A percentile compares a stretch with the other conserved stretches of the same genome.
Conservation (phyloP, 2,888 invertebrate genomes). For the Thera obeliscata region DNA sequence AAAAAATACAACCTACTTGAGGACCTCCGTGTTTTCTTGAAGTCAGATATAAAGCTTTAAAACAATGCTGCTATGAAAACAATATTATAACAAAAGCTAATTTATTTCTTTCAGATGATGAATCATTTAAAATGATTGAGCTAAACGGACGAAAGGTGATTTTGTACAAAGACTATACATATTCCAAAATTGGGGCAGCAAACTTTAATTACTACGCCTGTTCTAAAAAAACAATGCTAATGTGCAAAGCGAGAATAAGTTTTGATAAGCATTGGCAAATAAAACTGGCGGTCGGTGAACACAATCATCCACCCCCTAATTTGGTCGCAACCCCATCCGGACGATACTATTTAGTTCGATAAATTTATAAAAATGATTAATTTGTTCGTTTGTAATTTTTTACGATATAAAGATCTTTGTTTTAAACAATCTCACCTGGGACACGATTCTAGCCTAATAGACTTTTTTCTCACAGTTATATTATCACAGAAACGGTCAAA, state of each 20-base stretch:
- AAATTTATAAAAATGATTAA: neutral
- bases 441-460: too few species aligned
- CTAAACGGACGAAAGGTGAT: conserved; percentile 20
- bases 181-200: conserved; percentile 22
- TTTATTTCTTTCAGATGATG: neutral
- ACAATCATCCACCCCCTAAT: conserved; percentile 4
- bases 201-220: conserved; percentile 14
- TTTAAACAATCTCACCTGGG: too few species aligned
- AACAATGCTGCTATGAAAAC: too few species aligned
- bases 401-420: too few species aligned
- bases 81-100: neutral
- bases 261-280: conserved; percentile 10
- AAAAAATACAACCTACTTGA: too few species aligned
- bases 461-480: too few species aligned
- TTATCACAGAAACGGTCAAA: too few species aligned
- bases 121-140: conserved; percentile 15
- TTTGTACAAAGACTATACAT: conserved; percentile 34
- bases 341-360: conserved; percentile 16
- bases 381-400: neutral
- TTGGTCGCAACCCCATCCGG: conserved; percentile 2
- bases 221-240: conserved; percentile 14
- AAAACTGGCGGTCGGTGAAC: conserved; percentile 1
- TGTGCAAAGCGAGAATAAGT: conserved; percentile 21
- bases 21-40: too few species aligned
- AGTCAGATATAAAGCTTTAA: too few species aligned